Evolutionary conservation across 2,797 vertebrate species (phyloP), one percentile per base, ranked within the genome.

Genomic region (Onychomys torridus): DNA sequence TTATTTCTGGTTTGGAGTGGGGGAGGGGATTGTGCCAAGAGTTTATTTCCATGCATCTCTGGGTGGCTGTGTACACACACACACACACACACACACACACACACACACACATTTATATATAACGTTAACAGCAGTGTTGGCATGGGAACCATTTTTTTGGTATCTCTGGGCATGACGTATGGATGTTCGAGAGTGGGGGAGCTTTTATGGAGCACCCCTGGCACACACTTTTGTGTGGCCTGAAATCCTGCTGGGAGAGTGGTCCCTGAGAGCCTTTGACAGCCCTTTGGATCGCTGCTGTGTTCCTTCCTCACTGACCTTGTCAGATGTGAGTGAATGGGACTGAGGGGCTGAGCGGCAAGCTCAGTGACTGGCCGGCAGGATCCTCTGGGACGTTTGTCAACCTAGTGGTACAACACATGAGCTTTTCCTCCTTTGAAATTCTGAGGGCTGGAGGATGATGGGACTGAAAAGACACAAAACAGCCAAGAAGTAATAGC

Each of bases 21-120:
- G 29, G 23, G 59, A 3, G 19, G 37, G 52, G 90, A 93, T 3
- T 77, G 84, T 94, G 90, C 96, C 95, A 95, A 97, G 97, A 95
- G 96, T 97, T 98, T 97, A 97, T 97, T 97, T 97, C 96, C 3
- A 79, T 94, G 96, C 94, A 63, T 97, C 94, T 96, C 90, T 82
- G 94, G 90, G 96, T 94, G 95, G 85, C 94, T 77, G 65, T 95
- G 69, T 69, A 89, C 93, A 96, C 92, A 86, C 93, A 95, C 92
- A 93, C 49, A 55, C 73, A 29, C 46, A 55, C 73, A 81, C 34
- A 86, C 93, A 95, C 92, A 93, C 49, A 55, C 73, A 29, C 37
- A 5, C 79, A 34, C 79, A 95, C 81, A 81, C 94, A 95, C 93
- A 61, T 97, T 97, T 97, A 98, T 97, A 98, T 97, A 97, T 97